Evolutionary conservation across 2,797 vertebrate genomes (phyloP), one percentile per base, ranked within the genome.

Genomic region (Cryptoblepharus egeriae): DNA sequence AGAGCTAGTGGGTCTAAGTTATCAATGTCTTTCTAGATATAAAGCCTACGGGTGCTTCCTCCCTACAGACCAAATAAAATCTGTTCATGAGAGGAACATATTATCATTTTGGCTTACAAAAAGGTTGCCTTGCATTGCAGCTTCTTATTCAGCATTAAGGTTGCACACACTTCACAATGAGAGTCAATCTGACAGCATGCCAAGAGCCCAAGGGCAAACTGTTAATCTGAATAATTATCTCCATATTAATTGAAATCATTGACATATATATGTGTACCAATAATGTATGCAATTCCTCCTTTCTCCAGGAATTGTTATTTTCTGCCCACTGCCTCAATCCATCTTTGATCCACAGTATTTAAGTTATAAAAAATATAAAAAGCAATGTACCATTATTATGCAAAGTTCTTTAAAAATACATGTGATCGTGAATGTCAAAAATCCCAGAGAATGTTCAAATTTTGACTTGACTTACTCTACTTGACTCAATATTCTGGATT

Each of bases 211-310:
- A 28, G 70, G 42, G 75, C 78, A 85, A 67, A 67, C 65, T 73
- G 90, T n/a, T n/a, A 58, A 89, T 91, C 85, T 90, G 79, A 82
- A 81, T 79, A 88, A 87, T 71, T 82, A 65, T 39, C 63, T 67
- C 55, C 77, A 49, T 80, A 94, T 88, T 88, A 91, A 91, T 73
- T 35, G 75, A 86, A 80, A 85, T 84, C 88, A 81, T 88, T 76
- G 82, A 78, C 65, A 82, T 68, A 84, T 60, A 15, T 60, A 15
- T 80, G 89, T 88, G 82, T 90, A 80, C 28, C 81, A 82, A 88
- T 84, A 86, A 74, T 70, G 86, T 88, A 87, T 52, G 57, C 58
- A 91, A 88, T 79, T 58, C 65, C 81, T 49, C 60, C 28, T 30
- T 35, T 20, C 35, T 32, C 28, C 52, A 67, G 5, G 0, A 0